Evolutionary conservation across 2,797 vertebrate genomes (phyloP), one percentile per base, ranked within the genome.

Genomic region (Sorex maritimensis): DNA sequence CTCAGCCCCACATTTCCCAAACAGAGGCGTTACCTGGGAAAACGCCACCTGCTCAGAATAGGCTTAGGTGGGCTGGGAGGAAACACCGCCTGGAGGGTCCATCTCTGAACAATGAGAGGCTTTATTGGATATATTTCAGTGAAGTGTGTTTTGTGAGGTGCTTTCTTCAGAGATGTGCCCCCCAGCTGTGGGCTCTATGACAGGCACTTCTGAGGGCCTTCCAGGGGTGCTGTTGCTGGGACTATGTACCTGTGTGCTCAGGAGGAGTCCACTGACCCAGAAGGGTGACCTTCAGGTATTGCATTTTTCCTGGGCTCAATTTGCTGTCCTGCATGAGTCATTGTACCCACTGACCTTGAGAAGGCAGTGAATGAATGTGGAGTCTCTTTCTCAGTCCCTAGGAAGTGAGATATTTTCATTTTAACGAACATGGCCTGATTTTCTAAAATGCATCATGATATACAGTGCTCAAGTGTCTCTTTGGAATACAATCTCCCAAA

Each of bases 11-110:
- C 63, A n/a, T 89, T 95, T 95, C 92, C 91, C 63, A 81, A 86
- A 95, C 88, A 96, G 92, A 96, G 38, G 78, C 81, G 4, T 55
- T 78, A 85, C 63, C 92, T 81, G 46, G 63, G 75, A 55, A 89
- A 94, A 86, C 49, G 85, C 84, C 84, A 91, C 68, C 80, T 95
- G 95, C 73, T 74, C 89, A 46, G 72, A 80, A 58, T 68, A 1
- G 0, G 9, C 49, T 75, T 30, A 58, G 74, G 67, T 81, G 80
- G 92, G 84, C 75, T 73, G 46, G 0, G 0, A 93, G 86, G 86
- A 82, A 91, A 86, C 85, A 81, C 21, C 0, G 0, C 1, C 13
- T 82, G 19, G 78, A 49, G 7, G 15, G 30, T 78, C 88, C 26
- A 46, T 67, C 75, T 79, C 85, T 77, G 67, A 81, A 34, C 38